Conservation (phyloP, 2,797 vertebrate species). For the Limosa lapponica region DNA sequence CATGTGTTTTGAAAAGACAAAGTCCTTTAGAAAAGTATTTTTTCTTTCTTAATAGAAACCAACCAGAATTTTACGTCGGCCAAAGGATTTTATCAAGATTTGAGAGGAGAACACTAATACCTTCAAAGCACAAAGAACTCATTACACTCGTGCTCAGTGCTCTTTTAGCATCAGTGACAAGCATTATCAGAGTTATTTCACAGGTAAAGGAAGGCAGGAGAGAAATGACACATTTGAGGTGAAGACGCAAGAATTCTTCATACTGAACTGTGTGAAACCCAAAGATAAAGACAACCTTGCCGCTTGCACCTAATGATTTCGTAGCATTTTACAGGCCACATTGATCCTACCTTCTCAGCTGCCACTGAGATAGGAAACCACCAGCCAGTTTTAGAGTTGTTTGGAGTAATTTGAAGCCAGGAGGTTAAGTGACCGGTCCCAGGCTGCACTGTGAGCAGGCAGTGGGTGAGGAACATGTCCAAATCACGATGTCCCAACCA, state of each 20-base stretch:
- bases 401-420: background rate
- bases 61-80: conserved; percentile 37
- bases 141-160: background rate
- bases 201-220: background rate
- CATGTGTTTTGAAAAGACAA: conserved; percentile 48
- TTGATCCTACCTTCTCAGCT: background rate
- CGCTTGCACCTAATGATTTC: background rate
- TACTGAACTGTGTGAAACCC: background rate
- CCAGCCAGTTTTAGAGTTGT: background rate
- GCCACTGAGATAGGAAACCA: background rate
- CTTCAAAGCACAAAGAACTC: conserved; percentile 39
- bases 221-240: background rate
- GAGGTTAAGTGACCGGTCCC: background rate
- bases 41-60: conserved; percentile 43
- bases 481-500: background rate
- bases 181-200: conserved; percentile 16
- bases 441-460: background rate
- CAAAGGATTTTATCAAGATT: conserved; percentile 61
- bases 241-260: conserved; percentile 26
- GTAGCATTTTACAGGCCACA: background rate
- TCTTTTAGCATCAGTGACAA: background rate
- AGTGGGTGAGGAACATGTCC: background rate
- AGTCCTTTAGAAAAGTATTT: conserved; percentile 40
- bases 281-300: background rate
- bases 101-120: conserved; percentile 49